Evolutionary conservation across 2,888 invertebrate genomes (phyloP).

Genomic region (Ptychoptera contaminata): DNA sequence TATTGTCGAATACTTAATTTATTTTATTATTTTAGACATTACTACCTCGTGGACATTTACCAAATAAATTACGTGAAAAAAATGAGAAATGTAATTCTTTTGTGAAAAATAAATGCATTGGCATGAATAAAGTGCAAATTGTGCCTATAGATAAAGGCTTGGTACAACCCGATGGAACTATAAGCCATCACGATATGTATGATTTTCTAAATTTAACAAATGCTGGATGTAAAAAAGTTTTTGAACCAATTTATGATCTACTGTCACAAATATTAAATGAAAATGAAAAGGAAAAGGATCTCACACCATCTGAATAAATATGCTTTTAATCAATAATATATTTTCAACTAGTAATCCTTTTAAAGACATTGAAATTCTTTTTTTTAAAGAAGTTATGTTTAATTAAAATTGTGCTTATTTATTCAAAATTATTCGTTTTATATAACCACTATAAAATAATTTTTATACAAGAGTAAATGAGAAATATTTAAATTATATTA

Average conservation of each 20-base stretch:
- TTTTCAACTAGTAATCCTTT: slow-evolving; percentile 39
- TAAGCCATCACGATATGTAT: slow-evolving; percentile 82
- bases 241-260: slow-evolving; percentile 70
- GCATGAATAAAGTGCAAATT: slow-evolving; percentile 56
- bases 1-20: neutral
- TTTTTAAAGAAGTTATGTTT: too few relatives aligned
- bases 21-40: slow-evolving; percentile 47
- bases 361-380: too few relatives aligned
- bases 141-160: slow-evolving; percentile 66
- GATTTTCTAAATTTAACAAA: slow-evolving; percentile 81
- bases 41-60: slow-evolving; percentile 73
- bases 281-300: slow-evolving; percentile 56
- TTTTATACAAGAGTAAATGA: too few relatives aligned
- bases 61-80: slow-evolving; percentile 66
- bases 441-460: too few relatives aligned
- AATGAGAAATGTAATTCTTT: slow-evolving; percentile 58
- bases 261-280: slow-evolving; percentile 61
- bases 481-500: too few relatives aligned
- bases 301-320: slow-evolving; percentile 51
- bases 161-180: slow-evolving; percentile 60
- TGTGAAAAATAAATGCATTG: slow-evolving; percentile 45
- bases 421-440: too few relatives aligned
- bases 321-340: slow-evolving; percentile 5
- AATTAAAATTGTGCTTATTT: too few relatives aligned
- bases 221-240: slow-evolving; percentile 72